Evolutionary conservation across 1,140 invertebrate species (phyloP).

Genomic region (Halyomorpha halys): DNA sequence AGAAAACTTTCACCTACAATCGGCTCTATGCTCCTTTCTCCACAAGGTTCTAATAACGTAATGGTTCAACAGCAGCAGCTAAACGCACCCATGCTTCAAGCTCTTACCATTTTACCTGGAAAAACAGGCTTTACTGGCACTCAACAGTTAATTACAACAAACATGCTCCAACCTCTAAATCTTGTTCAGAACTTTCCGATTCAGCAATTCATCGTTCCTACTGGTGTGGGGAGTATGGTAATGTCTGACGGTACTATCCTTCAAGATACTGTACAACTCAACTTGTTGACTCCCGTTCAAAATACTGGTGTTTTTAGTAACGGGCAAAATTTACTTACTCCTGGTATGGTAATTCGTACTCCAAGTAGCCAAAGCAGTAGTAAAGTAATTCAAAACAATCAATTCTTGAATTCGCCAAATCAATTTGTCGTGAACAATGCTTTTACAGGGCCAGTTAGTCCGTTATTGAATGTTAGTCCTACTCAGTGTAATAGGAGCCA

Average conservation of each 20-base stretch:
- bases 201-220: conserved; percentile 71
- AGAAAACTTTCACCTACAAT: conserved; percentile 23
- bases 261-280: conserved; percentile 60
- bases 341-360: conserved; percentile 65
- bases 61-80: conserved; percentile 31
- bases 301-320: conserved; percentile 42
- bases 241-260: conserved; percentile 54
- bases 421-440: conserved; percentile 64
- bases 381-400: conserved; percentile 27
- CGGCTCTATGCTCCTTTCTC: conserved; percentile 45
- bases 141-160: conserved; percentile 36
- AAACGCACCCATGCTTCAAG: conserved; percentile 40
- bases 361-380: conserved; percentile 36
- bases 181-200: conserved; percentile 67
- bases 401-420: conserved; percentile 47
- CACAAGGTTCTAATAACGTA: conserved; percentile 43
- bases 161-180: conserved; percentile 69
- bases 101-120: conserved; percentile 61
- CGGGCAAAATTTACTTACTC: conserved; percentile 54
- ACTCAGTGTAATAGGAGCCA: conserved; percentile 36
- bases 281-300: conserved; percentile 61
- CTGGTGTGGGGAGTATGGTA: conserved; percentile 64
- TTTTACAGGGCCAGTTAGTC: conserved; percentile 64
- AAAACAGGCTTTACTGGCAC: conserved; percentile 42
- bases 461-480: conserved; percentile 60